Conservation (phyloP, 2,888 invertebrate species). For the Sinotaia quadrata region DNA sequence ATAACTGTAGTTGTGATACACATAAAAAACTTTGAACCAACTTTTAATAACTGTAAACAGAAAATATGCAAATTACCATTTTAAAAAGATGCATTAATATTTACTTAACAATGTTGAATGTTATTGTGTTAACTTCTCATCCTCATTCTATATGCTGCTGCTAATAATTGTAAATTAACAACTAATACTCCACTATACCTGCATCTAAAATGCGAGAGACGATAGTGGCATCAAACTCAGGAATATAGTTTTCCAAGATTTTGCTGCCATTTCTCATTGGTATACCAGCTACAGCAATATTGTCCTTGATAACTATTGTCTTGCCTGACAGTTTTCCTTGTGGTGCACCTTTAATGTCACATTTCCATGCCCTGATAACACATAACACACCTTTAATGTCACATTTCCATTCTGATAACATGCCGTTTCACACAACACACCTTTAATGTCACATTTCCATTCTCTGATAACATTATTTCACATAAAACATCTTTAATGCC, state of each 20-base stretch:
- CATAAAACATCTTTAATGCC: neutral
- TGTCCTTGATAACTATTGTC: slow-evolving; percentile 65
- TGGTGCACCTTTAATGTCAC: slow-evolving; percentile 57
- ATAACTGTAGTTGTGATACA: no score
- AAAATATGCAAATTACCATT: neutral
- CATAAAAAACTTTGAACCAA: no score
- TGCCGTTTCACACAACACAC: neutral
- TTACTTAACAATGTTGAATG: neutral
- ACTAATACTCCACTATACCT: slow-evolving; percentile 48
- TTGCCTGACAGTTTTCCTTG: slow-evolving; percentile 62
- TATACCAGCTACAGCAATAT: slow-evolving; percentile 63
- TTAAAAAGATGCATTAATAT: neutral
- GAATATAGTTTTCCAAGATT: slow-evolving; percentile 59
- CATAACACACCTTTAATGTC: neutral
- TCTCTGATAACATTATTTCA: neutral
- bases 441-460: neutral
- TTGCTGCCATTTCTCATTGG: slow-evolving; percentile 64
- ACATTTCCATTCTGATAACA: neutral
- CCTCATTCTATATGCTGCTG: no score
- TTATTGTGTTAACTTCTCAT: no score
- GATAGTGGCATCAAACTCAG: slow-evolving; percentile 65
- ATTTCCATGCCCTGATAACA: slow-evolving; percentile 57
- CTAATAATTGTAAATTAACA: no score
- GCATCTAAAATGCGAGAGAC: slow-evolving; percentile 63
- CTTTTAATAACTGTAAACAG: no score